Evolutionary conservation across 2,113 vertebrate species (phyloP).

Genomic region (Paramisgurnus dabryanus): DNA sequence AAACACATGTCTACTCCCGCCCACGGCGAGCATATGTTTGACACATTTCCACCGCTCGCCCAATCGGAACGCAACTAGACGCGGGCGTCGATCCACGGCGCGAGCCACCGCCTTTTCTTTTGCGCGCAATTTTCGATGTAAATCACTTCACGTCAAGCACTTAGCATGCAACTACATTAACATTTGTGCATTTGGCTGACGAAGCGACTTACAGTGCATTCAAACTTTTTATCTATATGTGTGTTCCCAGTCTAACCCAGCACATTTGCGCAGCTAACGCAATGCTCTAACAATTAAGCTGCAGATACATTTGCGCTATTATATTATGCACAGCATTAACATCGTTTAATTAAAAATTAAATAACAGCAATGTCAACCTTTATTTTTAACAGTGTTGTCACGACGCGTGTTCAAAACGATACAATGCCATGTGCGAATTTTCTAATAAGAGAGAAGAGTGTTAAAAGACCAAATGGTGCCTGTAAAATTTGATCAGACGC

Average conservation of each 20-base stretch:
- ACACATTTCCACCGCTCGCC: slow-evolving; percentile 67
- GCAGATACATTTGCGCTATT: too few species aligned
- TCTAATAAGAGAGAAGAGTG: neutral
- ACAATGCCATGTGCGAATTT: neutral
- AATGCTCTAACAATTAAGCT: too few species aligned
- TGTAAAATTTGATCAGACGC: neutral
- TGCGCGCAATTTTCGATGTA: slow-evolving; percentile 12
- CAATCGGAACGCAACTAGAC: slow-evolving; percentile 65
- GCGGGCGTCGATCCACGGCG: slow-evolving; percentile 44
- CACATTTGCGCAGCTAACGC: too few species aligned
- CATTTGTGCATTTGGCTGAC: too few species aligned
- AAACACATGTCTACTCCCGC: slow-evolving; percentile 70
- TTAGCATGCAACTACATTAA: neutral
- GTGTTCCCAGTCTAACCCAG: too few species aligned
- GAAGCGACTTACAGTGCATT: too few species aligned
- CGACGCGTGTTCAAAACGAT: neutral
- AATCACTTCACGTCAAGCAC: neutral
- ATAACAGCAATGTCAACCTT: too few species aligned
- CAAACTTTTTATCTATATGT: too few species aligned
- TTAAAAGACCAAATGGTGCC: neutral
- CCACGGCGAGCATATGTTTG: slow-evolving; percentile 70
- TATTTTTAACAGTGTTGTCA: neutral
- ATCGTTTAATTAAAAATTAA: too few species aligned
- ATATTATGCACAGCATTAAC: too few species aligned
- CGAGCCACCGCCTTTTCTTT: slow-evolving; percentile 37